A percentile compares a stretch with the other conserved stretches of the same genome.
phyloP scores from a whole-genome alignment of 2,888 invertebrate species.

The Xestoiulus laeticollis region DNA sequence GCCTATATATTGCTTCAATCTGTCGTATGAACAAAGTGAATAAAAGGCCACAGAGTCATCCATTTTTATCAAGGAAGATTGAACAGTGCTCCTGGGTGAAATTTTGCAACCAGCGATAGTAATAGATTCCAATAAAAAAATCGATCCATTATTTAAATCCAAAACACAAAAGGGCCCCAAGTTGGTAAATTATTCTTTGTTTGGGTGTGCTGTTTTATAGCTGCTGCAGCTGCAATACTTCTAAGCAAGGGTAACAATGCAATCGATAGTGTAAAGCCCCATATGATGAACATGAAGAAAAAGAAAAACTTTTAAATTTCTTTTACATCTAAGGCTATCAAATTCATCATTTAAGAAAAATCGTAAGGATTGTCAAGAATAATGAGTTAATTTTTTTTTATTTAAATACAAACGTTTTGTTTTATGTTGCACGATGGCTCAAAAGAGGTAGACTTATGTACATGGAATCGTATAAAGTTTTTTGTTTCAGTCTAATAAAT shows the following conservation, averaged over 20 bases:
- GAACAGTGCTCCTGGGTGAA: conserved; percentile 6
- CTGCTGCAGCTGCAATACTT: neutral
- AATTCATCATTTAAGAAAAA: too few species aligned
- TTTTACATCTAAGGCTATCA: too few species aligned
- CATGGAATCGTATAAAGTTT: too few species aligned
- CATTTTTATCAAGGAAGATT: conserved; percentile 19
- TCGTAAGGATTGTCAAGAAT: too few species aligned
- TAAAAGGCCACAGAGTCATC: conserved; percentile 33
- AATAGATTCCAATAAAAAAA: conserved; percentile 31
- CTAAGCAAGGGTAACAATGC: neutral
- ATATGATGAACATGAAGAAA: neutral
- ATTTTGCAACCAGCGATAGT: neutral
- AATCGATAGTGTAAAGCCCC: conserved; percentile 4
- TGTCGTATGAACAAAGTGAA: conserved; percentile 22
- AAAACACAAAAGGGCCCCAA: neutral
- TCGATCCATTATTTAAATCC: conserved; percentile 34
- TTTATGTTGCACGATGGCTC: neutral
- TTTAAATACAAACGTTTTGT: neutral
- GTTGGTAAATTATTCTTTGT: conserved; percentile 24
- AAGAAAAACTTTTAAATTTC: too few species aligned
- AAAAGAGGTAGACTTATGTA: too few species aligned
- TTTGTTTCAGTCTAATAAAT: too few species aligned
- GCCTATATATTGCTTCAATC: conserved; percentile 9
- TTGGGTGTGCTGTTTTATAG: neutral
- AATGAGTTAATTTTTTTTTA: too few species aligned